A percentile compares a stretch with the other conserved stretches of the same genome.
Evolutionary conservation across 2,888 invertebrate genomes (phyloP).

Genomic region (Tinea semifulvella): DNA sequence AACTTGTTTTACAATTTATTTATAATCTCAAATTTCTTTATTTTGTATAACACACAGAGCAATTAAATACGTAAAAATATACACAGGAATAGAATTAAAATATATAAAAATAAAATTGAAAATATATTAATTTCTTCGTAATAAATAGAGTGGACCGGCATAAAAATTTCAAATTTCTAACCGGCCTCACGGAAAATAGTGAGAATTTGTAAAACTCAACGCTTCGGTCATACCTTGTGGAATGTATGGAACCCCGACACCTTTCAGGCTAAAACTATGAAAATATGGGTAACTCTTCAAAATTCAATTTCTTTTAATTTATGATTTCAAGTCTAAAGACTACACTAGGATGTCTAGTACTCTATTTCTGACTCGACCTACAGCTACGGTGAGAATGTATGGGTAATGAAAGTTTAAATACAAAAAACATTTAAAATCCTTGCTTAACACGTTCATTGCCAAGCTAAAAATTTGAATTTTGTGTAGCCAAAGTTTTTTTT

Average conservation of each 20-base stretch:
- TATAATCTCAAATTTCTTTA: slow-evolving; percentile 37
- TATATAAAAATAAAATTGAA: slow-evolving; percentile 1
- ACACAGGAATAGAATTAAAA: neutral
- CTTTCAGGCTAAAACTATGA: slow-evolving; percentile 52
- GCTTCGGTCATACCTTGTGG: slow-evolving; percentile 57
- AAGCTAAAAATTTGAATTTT: neutral
- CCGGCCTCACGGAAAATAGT: neutral
- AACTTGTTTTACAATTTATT: too few species aligned
- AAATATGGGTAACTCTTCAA: too few species aligned
- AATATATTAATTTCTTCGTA: too few species aligned
- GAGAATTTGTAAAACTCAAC: slow-evolving; percentile 41
- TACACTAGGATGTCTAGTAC: too few species aligned
- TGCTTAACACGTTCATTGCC: neutral
- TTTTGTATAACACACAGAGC: slow-evolving; percentile 16
- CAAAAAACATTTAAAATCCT: neutral
- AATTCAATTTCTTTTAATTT: too few species aligned
- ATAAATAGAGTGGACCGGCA: too few species aligned
- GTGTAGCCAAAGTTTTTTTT: neutral
- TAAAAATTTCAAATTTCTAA: too few species aligned
- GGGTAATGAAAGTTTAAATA: too few species aligned
- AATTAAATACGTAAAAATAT: neutral
- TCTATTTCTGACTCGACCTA: too few species aligned
- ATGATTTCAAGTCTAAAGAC: too few species aligned
- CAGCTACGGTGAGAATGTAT: too few species aligned
- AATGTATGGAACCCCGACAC: slow-evolving; percentile 65